Evolutionary conservation across 2,113 vertebrate species (phyloP).

Genomic region (Herpailurus yagouaroundi): DNA sequence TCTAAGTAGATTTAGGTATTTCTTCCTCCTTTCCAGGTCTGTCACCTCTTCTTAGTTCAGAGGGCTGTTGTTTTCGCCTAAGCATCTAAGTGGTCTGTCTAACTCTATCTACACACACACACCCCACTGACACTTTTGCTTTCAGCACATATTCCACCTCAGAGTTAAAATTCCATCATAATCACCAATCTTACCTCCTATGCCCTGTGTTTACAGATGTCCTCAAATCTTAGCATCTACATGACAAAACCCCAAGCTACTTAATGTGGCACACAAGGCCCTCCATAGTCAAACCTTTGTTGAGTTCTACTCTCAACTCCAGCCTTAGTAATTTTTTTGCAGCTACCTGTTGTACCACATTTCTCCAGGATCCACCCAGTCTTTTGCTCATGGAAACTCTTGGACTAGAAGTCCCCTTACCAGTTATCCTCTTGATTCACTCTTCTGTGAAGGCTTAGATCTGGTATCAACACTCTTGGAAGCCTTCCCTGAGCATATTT

Average conservation of each 20-base stretch:
- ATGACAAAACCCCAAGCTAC: not conserved
- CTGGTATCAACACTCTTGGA: not conserved
- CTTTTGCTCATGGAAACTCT: not conserved
- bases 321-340: not conserved
- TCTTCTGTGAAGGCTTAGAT: not conserved
- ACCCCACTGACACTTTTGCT: not conserved
- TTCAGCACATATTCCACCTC: not conserved
- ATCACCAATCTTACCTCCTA: not conserved
- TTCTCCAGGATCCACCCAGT: not conserved
- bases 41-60: not conserved
- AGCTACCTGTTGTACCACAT: not conserved
- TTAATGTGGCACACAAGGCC: not conserved
- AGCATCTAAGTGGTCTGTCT: not conserved
- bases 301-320: not conserved
- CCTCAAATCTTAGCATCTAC: not conserved
- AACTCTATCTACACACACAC: not conserved
- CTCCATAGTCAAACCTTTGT: not conserved
- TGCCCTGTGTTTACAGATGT: not conserved
- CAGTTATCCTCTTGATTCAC: not conserved
- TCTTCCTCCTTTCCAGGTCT: not conserved
- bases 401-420: not conserved
- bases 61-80: not conserved
- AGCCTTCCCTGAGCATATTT: not conserved
- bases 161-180: not conserved
- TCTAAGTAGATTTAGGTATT: not conserved